phyloP scores from a whole-genome alignment of 2,888 invertebrate genomes.

The Dryomyza anilis region DNA sequence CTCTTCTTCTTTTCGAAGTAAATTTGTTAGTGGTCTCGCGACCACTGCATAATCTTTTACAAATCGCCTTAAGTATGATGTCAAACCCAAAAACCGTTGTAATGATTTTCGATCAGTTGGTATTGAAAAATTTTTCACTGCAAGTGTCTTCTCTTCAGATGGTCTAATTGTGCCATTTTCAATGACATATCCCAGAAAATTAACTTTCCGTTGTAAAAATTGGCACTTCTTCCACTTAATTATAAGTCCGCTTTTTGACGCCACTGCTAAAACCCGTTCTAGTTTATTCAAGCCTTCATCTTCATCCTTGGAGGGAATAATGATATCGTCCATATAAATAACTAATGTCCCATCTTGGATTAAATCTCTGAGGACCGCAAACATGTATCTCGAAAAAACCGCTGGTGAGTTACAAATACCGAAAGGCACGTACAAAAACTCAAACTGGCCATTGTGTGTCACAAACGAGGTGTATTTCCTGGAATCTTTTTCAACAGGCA shows the following conservation, averaged over 20 bases:
- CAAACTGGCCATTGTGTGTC: slow-evolving; percentile 4
- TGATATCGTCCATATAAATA: slow-evolving; percentile 38
- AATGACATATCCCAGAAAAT: slow-evolving; percentile 32
- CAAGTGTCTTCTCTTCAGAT: slow-evolving; percentile 11
- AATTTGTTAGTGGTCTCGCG: slow-evolving; percentile 37
- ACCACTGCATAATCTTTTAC: slow-evolving; percentile 37
- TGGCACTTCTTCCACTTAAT: slow-evolving; percentile 35
- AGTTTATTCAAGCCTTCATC: slow-evolving; percentile 11
- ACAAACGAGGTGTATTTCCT: slow-evolving; percentile 11
- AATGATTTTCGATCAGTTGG: slow-evolving; percentile 26
- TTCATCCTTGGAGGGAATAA: slow-evolving; percentile 30
- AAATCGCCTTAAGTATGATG: slow-evolving; percentile 31
- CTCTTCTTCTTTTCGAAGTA: slow-evolving; percentile 32
- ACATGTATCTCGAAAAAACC: slow-evolving; percentile 11
- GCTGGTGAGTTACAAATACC: slow-evolving; percentile 19
- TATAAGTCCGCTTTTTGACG: background rate
- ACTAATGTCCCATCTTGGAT: slow-evolving; percentile 14
- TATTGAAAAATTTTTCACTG: slow-evolving; percentile 30
- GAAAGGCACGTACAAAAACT: slow-evolving; percentile 14
- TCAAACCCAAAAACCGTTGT: slow-evolving; percentile 33
- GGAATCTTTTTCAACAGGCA: slow-evolving; percentile 9
- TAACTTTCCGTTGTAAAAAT: slow-evolving; percentile 27
- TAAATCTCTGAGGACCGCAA: slow-evolving; percentile 9
- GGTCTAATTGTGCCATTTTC: slow-evolving; percentile 22
- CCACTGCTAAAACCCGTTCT: background rate